Evolutionary conservation across 2,113 vertebrate genomes (phyloP), one percentile per base, ranked within the genome.

Genomic region (Scortum barcoo): DNA sequence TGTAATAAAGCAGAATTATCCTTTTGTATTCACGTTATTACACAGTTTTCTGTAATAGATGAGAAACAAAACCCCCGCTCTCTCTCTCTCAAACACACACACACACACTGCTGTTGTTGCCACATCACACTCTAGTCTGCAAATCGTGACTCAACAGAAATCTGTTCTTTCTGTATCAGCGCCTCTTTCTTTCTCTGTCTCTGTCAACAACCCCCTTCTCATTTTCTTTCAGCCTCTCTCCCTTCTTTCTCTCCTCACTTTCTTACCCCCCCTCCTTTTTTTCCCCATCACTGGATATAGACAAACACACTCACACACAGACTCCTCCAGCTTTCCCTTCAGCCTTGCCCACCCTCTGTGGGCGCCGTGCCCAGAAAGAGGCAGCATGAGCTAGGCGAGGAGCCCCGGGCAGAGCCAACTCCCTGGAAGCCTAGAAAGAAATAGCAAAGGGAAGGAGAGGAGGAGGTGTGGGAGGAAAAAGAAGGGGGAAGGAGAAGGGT

Each of bases 91-190:
- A 10, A 22, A 42, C 42, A 65, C 36, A 48, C 53, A 20, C 26
- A 28, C 48, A n/a, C 68, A 68, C 65, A 50, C 68, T 57, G 42
- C 65, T 76, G 53, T 24, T 72, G 76, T 17, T 78, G 65, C 40
- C 28, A 48, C 72, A n/a, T n/a, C 83, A 84, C 63, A 69, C 13
- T 60, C 20, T 0, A 69, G 69, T 80, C 77, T 75, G 71, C 88
- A 80, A 93, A 89, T 62, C 54, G 40, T 93, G 92, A 93, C 92
- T 93, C 92, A 88, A 92, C 90, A 93, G 58, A 90, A 91, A 87
- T 84, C 33, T 75, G 46, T 53, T 67, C 78, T 28, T 63, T 68
- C 54, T 56, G 51, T 30, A 24, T 26, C 72, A 22, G 53, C 30
- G 30, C 67, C 30, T 75, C 63, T 60, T 66, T 57, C 42, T 48